A percentile compares a stretch with the other conserved stretches of the same genome.
phyloP scores from a whole-genome alignment of 2,888 invertebrate genomes.

The Drosophila atripex region DNA sequence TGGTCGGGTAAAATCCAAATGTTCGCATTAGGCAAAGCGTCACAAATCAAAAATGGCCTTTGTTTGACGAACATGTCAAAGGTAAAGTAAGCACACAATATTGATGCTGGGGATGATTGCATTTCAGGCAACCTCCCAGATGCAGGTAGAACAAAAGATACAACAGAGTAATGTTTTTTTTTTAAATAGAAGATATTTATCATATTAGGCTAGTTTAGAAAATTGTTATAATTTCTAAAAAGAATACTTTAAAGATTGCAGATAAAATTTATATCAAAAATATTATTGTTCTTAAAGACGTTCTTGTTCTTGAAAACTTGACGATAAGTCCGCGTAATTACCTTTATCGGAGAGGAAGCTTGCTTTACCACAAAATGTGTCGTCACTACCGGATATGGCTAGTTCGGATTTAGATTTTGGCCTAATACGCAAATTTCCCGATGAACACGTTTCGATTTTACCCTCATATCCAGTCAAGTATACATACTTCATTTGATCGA shows the following conservation, averaged over 20 bases:
- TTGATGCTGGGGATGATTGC: neutral
- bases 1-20: neutral
- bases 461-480: neutral
- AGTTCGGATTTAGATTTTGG: neutral
- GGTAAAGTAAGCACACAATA: conserved; percentile 9
- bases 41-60: conserved; percentile 13
- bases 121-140: neutral
- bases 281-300: neutral
- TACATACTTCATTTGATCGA: neutral
- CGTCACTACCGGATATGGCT: neutral
- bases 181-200: no score
- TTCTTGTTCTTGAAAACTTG: neutral
- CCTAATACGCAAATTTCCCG: neutral
- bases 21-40: neutral
- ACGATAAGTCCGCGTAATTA: neutral
- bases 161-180: neutral
- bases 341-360: neutral
- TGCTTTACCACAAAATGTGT: neutral
- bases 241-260: neutral
- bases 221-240: neutral
- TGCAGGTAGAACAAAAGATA: neutral
- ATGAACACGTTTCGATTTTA: neutral
- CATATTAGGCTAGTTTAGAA: neutral
- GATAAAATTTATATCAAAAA: neutral
- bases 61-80: conserved; percentile 4